A percentile compares a stretch with the other conserved stretches of the same genome.
These are phyloP conservation scores for Serrognathus titanus DNA, from an alignment of 2,888 invertebrate genomes.

Conservation along the genomic window DNA sequence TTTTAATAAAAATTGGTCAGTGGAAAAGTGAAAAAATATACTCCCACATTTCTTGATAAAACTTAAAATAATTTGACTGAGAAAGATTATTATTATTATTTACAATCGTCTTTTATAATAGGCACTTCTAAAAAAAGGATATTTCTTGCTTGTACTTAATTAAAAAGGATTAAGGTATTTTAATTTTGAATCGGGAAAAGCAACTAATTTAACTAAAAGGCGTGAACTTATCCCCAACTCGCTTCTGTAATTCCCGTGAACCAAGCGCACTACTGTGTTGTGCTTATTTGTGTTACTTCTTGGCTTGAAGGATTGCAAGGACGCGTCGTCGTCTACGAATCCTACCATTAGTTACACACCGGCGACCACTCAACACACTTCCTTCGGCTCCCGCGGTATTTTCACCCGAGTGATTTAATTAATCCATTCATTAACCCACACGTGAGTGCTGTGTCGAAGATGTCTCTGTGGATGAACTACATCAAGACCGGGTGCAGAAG, in stretches of 20 bases:
- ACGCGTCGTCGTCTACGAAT: neutral
- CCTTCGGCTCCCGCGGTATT: neutral
- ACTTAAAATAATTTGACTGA: no score
- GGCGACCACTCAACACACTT: conserved; percentile 1
- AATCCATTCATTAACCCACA: neutral
- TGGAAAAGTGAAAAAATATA: no score
- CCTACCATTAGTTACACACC: neutral
- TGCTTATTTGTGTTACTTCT: neutral
- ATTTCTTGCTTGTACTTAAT: no score
- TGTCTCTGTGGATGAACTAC: conserved; percentile 55
- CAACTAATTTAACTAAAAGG: neutral
- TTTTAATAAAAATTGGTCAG: no score
- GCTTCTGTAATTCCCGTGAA: neutral
- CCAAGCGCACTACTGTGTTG: no score
- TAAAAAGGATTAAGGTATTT: no score
- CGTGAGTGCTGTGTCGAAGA: conserved; percentile 21
- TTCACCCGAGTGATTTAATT: neutral
- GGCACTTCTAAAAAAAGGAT: no score
- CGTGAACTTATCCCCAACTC: neutral
- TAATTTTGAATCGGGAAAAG: no score
- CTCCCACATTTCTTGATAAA: no score
- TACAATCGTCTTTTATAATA: no score
- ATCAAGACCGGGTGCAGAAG: conserved; percentile 46
- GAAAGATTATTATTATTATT: no score
- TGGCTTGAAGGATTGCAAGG: neutral